phyloP scores from a whole-genome alignment of 2,888 invertebrate genomes.

The Eupithecia dodoneata region DNA sequence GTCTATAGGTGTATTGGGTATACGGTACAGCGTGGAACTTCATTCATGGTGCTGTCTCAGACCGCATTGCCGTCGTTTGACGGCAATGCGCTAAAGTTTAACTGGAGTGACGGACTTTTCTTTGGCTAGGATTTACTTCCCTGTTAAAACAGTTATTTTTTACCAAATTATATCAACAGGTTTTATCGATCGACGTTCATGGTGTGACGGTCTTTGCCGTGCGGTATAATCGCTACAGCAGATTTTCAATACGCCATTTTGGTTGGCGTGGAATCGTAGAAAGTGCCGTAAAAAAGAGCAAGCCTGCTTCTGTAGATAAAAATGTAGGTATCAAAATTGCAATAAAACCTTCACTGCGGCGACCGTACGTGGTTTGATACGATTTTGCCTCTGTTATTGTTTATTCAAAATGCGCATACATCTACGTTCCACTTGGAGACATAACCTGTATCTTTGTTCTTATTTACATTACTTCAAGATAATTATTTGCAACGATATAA shows the following conservation, averaged over 20 bases:
- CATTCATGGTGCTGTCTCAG: not conserved
- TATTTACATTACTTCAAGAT: conserved; percentile 19
- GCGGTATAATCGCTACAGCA: not conserved
- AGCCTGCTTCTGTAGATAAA: not conserved
- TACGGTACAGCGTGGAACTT: not conserved
- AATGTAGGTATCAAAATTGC: not conserved
- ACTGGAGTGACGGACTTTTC: too few relatives aligned
- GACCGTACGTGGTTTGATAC: not conserved
- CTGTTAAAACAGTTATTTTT: too few relatives aligned
- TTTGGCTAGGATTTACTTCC: too few relatives aligned
- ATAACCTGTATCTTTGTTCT: not conserved
- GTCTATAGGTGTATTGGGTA: not conserved
- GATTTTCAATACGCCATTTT: not conserved
- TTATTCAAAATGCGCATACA: not conserved
- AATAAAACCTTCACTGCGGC: not conserved
- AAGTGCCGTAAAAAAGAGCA: not conserved
- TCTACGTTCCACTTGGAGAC: not conserved
- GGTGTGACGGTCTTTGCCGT: not conserved
- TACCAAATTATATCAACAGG: not conserved
- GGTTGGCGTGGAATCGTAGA: not conserved
- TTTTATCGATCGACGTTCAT: not conserved
- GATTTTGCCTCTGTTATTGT: not conserved
- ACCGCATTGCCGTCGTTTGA: not conserved
- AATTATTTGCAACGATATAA: conserved; percentile 20
- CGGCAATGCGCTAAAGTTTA: too few relatives aligned